phyloP scores from a whole-genome alignment of 2,888 invertebrate species.

The Kryphioiulus occultus region DNA sequence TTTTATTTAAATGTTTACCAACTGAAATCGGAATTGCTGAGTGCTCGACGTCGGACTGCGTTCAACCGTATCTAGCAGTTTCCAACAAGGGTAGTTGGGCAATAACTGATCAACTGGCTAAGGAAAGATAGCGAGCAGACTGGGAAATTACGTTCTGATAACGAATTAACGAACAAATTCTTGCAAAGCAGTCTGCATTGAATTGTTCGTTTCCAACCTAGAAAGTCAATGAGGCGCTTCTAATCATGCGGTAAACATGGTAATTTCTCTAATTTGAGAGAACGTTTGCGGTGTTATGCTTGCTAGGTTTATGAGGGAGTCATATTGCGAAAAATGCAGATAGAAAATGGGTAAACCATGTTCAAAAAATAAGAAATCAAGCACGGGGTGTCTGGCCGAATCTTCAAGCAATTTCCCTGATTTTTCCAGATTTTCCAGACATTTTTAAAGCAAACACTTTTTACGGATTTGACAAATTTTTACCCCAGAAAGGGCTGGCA shows the following conservation, averaged over 20 bases:
- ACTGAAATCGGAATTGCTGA: not conserved
- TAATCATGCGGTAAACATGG: not conserved
- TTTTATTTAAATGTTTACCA: constrained; percentile 5
- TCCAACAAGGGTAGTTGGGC: not conserved
- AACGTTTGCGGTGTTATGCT: too few relatives aligned
- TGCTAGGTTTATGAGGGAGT: too few relatives aligned
- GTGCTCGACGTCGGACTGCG: not conserved
- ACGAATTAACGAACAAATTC: not conserved
- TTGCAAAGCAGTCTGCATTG: not conserved
- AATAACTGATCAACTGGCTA: not conserved
- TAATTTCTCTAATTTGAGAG: not conserved
- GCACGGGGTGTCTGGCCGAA: too few relatives aligned
- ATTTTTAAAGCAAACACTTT: too few relatives aligned
- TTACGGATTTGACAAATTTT: too few relatives aligned
- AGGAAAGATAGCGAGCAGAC: not conserved
- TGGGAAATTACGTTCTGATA: not conserved
- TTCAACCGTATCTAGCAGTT: not conserved
- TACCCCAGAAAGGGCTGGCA: too few relatives aligned
- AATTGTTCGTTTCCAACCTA: not conserved
- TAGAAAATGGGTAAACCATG: too few relatives aligned
- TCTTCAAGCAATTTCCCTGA: too few relatives aligned
- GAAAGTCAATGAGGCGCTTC: not conserved
- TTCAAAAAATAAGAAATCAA: too few relatives aligned
- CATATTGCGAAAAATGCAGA: too few relatives aligned
- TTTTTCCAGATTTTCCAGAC: too few relatives aligned